phyloP scores from a whole-genome alignment of 2,888 invertebrate genomes.

The Tachystola acroxantha region DNA sequence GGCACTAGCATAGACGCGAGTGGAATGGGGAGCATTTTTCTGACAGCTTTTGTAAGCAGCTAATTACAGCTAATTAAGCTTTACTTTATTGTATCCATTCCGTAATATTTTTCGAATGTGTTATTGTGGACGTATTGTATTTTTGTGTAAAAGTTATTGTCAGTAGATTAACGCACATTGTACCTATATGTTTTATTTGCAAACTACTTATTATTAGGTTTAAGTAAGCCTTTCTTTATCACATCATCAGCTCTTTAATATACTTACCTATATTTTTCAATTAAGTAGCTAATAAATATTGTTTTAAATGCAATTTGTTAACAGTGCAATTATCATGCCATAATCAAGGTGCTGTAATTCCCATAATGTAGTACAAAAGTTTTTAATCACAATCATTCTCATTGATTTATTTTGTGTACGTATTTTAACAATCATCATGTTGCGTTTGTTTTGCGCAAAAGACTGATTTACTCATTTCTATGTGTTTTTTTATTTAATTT shows the following conservation, averaged over 20 bases:
- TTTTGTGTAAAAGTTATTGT: conserved; percentile 9
- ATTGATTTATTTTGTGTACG: conserved; percentile 16
- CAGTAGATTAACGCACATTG: conserved; percentile 1
- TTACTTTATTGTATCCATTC: conserved; percentile 28
- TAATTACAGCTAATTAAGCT: conserved; percentile 14
- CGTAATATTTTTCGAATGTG: conserved; percentile 18
- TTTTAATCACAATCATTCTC: conserved; percentile 24
- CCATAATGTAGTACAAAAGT: conserved; percentile 53
- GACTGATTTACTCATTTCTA: conserved; percentile 59
- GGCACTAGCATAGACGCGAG: conserved; percentile 29
- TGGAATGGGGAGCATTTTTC: conserved; percentile 28
- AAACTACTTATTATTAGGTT: background rate
- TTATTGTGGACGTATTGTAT: conserved; percentile 14
- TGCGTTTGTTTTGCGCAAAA: conserved; percentile 33
- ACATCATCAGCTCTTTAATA: too few species aligned
- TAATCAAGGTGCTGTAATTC: conserved; percentile 56
- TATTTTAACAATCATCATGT: conserved; percentile 8
- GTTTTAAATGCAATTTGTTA: conserved; percentile 15
- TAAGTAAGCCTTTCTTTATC: background rate
- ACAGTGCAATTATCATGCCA: conserved; percentile 35
- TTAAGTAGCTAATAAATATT: conserved; percentile 3
- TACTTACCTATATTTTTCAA: conserved; percentile 1
- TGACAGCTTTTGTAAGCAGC: conserved; percentile 4
- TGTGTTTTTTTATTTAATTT: conserved; percentile 32
- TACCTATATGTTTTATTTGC: conserved; percentile 1